Percentiles rank a stretch among this genome's conserved stretches.
Conservation (phyloP, 2,113 vertebrate genomes). For the Erinaceus europaeus region DNA sequence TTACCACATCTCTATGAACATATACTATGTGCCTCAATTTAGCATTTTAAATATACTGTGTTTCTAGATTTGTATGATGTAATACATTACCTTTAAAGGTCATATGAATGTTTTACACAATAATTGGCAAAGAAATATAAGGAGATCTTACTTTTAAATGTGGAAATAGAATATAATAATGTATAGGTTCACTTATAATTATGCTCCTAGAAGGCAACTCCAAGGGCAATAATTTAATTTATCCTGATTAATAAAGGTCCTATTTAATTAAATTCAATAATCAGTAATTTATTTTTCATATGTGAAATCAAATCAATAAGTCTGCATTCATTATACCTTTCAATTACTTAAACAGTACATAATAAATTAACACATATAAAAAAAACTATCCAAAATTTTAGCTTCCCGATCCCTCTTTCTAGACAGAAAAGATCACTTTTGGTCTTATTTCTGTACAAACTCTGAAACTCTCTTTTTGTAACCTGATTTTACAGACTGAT, state of each 20-base stretch:
- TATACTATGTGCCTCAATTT: neutral
- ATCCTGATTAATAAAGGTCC: neutral
- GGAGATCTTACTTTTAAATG: neutral
- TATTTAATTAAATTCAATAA: neutral
- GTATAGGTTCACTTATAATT: neutral
- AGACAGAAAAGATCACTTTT: too few relatives aligned
- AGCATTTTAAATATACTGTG: neutral
- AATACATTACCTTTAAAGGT: neutral
- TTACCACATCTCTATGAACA: neutral
- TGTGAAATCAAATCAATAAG: neutral
- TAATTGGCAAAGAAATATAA: neutral
- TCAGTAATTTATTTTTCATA: neutral
- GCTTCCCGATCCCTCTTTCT: too few relatives aligned
- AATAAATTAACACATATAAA: rapidly evolving
- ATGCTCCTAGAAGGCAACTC: neutral
- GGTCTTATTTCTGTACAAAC: too few relatives aligned
- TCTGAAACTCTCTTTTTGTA: too few relatives aligned
- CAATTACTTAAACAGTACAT: neutral
- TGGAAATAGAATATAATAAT: neutral
- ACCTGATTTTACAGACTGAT: too few relatives aligned
- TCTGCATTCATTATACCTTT: neutral
- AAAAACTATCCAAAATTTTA: too few relatives aligned
- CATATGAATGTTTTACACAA: neutral
- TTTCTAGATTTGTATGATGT: neutral
- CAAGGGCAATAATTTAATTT: neutral